Percentiles rank a stretch among this genome's conserved stretches.
Conservation (phyloP, 2,797 vertebrate species). For the Malurus leucopterus region DNA sequence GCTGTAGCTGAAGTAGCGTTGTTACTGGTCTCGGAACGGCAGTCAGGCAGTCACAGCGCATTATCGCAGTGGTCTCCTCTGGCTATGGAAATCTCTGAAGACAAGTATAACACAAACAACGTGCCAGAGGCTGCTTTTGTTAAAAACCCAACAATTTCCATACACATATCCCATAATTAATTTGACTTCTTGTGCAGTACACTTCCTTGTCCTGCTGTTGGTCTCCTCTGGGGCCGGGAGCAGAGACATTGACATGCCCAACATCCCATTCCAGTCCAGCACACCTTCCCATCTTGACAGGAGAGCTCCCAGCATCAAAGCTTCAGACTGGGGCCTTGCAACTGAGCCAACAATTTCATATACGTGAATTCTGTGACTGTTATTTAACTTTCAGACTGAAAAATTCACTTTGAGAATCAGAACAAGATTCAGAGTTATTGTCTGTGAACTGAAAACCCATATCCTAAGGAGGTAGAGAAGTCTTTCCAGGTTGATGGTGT, state of each 20-base stretch:
- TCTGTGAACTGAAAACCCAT: neutral
- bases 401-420: neutral
- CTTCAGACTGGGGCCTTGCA: neutral
- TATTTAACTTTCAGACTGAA: neutral
- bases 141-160: neutral
- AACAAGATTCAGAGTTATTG: neutral
- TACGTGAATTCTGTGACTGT: neutral
- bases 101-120: neutral
- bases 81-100: neutral
- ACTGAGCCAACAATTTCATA: neutral
- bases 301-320: neutral
- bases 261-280: neutral
- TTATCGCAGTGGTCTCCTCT: neutral
- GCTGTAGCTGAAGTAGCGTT: neutral
- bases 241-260: neutral
- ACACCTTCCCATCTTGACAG: fast-evolving
- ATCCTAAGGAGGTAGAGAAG: neutral
- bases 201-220: neutral
- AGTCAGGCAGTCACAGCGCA: conserved; percentile 6
- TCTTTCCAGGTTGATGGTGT: neutral
- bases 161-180: neutral
- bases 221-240: neutral
- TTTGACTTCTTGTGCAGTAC: neutral
- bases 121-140: neutral
- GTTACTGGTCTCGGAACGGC: conserved; percentile 2